Conservation (phyloP, 2,797 vertebrate genomes). For the Iguana delicatissima region DNA sequence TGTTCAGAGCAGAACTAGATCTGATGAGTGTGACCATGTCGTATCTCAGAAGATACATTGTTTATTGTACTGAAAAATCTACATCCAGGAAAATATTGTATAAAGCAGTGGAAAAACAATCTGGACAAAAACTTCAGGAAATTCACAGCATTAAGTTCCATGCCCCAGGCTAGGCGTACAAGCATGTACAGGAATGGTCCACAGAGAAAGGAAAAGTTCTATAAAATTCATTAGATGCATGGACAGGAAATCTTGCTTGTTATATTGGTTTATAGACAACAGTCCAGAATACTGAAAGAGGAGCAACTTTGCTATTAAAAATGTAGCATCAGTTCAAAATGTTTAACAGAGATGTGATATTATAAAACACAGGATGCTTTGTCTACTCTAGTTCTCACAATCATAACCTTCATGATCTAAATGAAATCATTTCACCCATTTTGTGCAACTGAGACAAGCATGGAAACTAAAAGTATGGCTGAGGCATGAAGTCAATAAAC, state of each 20-base stretch:
- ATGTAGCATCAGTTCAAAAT: not conserved
- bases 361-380: not conserved
- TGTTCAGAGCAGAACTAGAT: not conserved
- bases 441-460: not conserved
- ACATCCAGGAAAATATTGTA: slow-evolving; percentile 18
- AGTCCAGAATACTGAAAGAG: slow-evolving; percentile 3
- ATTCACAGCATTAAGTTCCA: slow-evolving; percentile 39
- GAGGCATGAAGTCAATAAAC: not conserved
- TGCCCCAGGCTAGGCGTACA: not conserved
- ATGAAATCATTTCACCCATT: not conserved
- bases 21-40: slow-evolving; percentile 6
- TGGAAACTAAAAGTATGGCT: not conserved
- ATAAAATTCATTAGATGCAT: not conserved
- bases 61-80: slow-evolving; percentile 26
- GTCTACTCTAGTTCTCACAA: not conserved
- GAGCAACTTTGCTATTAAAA: not conserved
- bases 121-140: slow-evolving; percentile 22
- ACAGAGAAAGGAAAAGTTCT: slow-evolving; percentile 24
- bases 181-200: slow-evolving; percentile 17
- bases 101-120: slow-evolving; percentile 19
- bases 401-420: not conserved
- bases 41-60: not conserved
- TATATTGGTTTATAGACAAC: not conserved
- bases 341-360: not conserved
- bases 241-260: slow-evolving; percentile 15